Conservation (phyloP, 2,888 invertebrate species). For the Tromatobia lineatoria region DNA sequence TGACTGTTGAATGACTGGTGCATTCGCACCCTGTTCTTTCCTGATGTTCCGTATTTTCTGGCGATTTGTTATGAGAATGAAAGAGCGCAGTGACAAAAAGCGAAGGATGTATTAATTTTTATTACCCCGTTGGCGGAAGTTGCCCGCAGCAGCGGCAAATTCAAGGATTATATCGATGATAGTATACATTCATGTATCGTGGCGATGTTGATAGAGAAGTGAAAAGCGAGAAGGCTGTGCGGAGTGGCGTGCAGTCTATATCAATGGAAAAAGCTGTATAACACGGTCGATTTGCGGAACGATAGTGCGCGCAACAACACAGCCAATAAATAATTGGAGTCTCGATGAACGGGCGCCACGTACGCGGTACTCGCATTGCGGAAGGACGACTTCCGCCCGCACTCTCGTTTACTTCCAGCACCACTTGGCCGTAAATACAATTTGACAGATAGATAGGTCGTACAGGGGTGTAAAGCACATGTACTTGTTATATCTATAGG, state of each 20-base stretch:
- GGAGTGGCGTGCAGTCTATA: constrained; percentile 2
- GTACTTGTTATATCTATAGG: constrained; percentile 28
- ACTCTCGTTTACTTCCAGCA: constrained; percentile 65
- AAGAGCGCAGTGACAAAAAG: no score
- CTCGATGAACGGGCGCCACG: constrained; percentile 44
- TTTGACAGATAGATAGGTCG: constrained; percentile 66
- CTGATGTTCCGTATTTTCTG: no score
- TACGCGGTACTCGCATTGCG: constrained; percentile 45
- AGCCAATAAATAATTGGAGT: constrained; percentile 60
- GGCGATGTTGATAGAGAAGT: constrained; percentile 11
- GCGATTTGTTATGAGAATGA: no score
- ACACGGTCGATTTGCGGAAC: constrained; percentile 30
- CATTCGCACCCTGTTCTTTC: no score
- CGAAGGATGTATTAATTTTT: no score
- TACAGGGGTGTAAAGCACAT: constrained; percentile 63
- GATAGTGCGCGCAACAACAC: constrained; percentile 40
- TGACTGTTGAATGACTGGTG: no score
- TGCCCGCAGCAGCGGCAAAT: constrained; percentile 6
- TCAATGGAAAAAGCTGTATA: background rate
- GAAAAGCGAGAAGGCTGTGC: background rate
- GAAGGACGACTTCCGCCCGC: constrained; percentile 60
- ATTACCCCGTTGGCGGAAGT: no score
- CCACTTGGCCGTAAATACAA: constrained; percentile 62
- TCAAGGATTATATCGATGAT: constrained; percentile 29
- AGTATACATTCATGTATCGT: constrained; percentile 45